Percentiles rank a stretch among this genome's conserved stretches.
These are phyloP conservation scores for Squalus acanthias DNA, from an alignment of 2,797 vertebrate genomes.

Conservation along the genomic window DNA sequence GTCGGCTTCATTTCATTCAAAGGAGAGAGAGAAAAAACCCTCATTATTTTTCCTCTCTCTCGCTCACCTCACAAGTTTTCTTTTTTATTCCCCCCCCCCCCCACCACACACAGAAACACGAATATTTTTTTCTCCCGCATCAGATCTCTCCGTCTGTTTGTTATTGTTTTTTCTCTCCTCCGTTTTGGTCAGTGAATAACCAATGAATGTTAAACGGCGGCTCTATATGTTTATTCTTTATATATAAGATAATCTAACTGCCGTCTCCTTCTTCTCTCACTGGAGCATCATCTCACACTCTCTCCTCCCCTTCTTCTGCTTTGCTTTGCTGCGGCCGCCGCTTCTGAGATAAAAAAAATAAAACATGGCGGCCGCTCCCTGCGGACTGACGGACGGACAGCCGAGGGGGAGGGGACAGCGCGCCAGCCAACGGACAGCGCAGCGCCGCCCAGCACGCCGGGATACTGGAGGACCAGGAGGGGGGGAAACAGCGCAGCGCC, in stretches of 20 bases:
- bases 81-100: background rate
- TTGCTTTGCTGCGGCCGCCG: background rate
- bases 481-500: background rate
- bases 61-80: background rate
- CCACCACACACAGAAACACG: background rate
- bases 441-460: background rate
- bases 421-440: background rate
- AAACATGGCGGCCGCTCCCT: conserved; percentile 33
- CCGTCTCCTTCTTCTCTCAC: background rate
- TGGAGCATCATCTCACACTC: background rate
- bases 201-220: background rate
- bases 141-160: background rate
- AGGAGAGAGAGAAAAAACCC: background rate
- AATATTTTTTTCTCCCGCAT: background rate
- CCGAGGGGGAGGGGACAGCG: background rate
- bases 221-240: background rate
- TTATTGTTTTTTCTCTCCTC: background rate
- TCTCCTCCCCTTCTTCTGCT: background rate
- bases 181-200: background rate
- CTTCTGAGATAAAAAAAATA: background rate
- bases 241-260: background rate
- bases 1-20: background rate
- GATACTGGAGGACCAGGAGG: background rate
- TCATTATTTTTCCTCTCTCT: background rate
- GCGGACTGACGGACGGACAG: background rate